Evolutionary conservation across 2,113 vertebrate species (phyloP).

Genomic region (Clinocottus analis): DNA sequence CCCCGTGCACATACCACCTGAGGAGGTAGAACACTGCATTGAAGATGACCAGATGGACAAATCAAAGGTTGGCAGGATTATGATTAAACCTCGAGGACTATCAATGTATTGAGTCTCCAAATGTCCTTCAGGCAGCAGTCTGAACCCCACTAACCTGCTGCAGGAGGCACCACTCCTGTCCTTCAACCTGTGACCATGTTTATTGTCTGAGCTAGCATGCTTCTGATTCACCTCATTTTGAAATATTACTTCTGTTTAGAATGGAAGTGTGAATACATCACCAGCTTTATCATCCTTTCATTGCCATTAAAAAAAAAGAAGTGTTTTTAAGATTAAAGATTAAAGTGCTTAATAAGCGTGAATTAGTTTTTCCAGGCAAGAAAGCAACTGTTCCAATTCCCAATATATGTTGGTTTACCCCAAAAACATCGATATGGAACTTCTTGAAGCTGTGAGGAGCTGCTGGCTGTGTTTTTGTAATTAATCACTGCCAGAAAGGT

Average conservation of each 20-base stretch:
- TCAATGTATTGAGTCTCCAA: not conserved
- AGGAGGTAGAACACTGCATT: conserved; percentile 12
- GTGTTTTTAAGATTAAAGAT: too few species aligned
- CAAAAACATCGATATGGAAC: not conserved
- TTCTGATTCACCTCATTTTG: too few species aligned
- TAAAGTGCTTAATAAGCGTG: not conserved
- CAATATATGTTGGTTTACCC: not conserved
- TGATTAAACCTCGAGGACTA: not conserved
- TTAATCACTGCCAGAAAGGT: not conserved
- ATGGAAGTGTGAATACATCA: not conserved
- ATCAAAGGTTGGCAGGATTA: not conserved
- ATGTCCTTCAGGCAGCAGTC: too few species aligned
- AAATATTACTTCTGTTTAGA: too few species aligned
- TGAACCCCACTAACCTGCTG: not conserved
- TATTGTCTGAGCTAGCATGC: too few species aligned
- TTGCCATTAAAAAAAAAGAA: not conserved
- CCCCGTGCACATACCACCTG: conserved; percentile 92
- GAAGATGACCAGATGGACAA: not conserved
- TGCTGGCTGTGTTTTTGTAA: not conserved
- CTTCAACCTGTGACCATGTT: not conserved
- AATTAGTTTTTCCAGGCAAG: not conserved
- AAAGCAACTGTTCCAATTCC: not conserved
- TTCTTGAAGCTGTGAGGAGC: not conserved
- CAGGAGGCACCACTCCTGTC: not conserved
- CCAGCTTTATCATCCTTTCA: not conserved